phyloP scores from a whole-genome alignment of 2,888 invertebrate genomes.

The Phoronis australis region DNA sequence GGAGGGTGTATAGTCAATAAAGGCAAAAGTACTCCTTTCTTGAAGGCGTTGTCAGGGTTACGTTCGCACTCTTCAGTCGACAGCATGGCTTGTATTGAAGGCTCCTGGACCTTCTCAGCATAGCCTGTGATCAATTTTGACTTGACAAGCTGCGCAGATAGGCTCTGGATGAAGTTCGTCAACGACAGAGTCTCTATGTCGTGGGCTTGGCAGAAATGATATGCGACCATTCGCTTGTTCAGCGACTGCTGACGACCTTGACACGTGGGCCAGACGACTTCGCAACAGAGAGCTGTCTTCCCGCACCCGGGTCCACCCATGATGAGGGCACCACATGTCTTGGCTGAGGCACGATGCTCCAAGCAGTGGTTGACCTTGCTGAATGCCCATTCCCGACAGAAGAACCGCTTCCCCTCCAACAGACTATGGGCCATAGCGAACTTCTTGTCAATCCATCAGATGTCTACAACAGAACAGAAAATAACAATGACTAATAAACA shows the following conservation, averaged over 20 bases:
- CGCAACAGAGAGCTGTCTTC: constrained; percentile 63
- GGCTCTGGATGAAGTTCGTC: constrained; percentile 67
- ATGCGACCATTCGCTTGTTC: constrained; percentile 74
- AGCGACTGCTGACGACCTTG: constrained; percentile 57
- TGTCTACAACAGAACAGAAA: background rate
- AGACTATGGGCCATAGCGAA: constrained; percentile 39
- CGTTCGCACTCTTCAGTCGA: constrained; percentile 72
- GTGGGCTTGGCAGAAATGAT: constrained; percentile 69
- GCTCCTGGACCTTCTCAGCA: constrained; percentile 58
- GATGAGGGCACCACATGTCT: constrained; percentile 82
- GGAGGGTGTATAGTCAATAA: constrained; percentile 75
- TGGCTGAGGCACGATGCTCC: constrained; percentile 69
- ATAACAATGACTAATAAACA: too few relatives aligned
- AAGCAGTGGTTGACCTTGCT: constrained; percentile 87
- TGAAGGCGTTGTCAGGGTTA: constrained; percentile 87
- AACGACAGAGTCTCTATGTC: constrained; percentile 66
- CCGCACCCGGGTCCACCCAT: constrained; percentile 91
- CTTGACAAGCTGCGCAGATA: constrained; percentile 63
- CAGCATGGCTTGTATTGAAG: constrained; percentile 76
- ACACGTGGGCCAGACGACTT: constrained; percentile 63
- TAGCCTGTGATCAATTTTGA: constrained; percentile 34
- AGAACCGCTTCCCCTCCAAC: constrained; percentile 59
- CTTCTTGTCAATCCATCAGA: background rate
- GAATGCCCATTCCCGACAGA: constrained; percentile 92
- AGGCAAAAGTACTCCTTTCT: constrained; percentile 80